Conservation (phyloP, 2,888 invertebrate genomes). For the Julus scanicus region DNA sequence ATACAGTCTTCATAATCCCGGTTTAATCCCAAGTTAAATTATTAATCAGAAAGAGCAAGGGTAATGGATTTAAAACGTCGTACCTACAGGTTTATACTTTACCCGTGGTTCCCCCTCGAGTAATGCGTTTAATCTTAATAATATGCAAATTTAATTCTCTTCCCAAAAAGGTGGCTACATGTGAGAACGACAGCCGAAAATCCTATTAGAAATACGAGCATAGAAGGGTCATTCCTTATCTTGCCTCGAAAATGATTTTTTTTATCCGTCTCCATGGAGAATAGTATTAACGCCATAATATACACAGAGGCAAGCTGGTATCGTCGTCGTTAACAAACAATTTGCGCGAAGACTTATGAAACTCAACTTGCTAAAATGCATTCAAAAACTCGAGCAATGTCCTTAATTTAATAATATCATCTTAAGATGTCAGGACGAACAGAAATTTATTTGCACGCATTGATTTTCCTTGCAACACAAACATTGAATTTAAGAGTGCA, state of each 20-base stretch:
- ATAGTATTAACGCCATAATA: not conserved
- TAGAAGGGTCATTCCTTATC: slow-evolving; percentile 21
- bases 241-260: not conserved
- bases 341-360: not conserved
- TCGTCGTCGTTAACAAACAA: slow-evolving; percentile 21
- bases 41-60: not conserved
- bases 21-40: not conserved
- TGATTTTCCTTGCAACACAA: not conserved
- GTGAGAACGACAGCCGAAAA: not conserved
- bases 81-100: not conserved
- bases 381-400: not conserved
- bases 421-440: not conserved
- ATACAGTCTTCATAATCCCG: not conserved
- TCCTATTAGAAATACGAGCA: not conserved
- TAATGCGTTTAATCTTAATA: not conserved
- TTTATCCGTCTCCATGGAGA: not conserved
- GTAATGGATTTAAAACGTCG: not conserved
- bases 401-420: not conserved
- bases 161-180: not conserved
- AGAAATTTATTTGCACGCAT: not conserved
- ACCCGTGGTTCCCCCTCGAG: not conserved
- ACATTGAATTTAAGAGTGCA: not conserved
- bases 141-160: not conserved
- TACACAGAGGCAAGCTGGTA: not conserved
- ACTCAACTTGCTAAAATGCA: not conserved